Evolutionary conservation across 2,888 invertebrate genomes (phyloP), one percentile per base, ranked within the genome.

Genomic region (Eurytoma californica): DNA sequence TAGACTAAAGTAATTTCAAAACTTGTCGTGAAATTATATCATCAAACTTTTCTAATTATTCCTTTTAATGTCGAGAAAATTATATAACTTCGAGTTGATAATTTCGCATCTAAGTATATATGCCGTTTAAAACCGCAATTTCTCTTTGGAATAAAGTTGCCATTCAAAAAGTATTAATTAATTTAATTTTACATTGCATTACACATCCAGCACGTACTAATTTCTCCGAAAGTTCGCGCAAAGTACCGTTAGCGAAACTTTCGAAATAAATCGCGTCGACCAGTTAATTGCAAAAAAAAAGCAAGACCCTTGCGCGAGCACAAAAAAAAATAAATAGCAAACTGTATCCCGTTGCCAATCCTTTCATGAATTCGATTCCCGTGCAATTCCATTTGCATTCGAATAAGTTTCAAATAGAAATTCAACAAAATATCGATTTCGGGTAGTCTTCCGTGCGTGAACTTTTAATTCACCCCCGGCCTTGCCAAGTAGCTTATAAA

Each of bases 231-330:
- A 61, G 61, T 61, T 30, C n/a, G 39, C 61, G 61, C 16, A 14
- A 61, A 61, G 30, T 61, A n/a, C 30, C 30, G 30, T n/a, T 30
- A 16, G 39, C 61, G 24, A 61, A 61, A 61, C 61, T 61, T 61
- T 12, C 30, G 30, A 61, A 30, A 61, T n/a, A 61, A 39, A 61
- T 30, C 30, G 30, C 61, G n/a, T 61, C n/a, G 30, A 61, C 30
- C n/a, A 61, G 39, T 39, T 39, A 39, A 39, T 53, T n/a, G 53
- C 53, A n/a, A 61, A 61, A n/a, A n/a, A 30, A 39, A 39, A 30
- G 14, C 18, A 5, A 16, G 61, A 30, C 30, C 28, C n/a, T 16
- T 28, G n/a, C 61, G 61, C 61, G 30, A 3, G 28, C 24, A 24
- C 1, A 24, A 16, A 16, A 39, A 14, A 60, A 60, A 24, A 60